Evolutionary conservation across 2,113 vertebrate genomes (phyloP).

Genomic region (Vanacampus margaritifer): DNA sequence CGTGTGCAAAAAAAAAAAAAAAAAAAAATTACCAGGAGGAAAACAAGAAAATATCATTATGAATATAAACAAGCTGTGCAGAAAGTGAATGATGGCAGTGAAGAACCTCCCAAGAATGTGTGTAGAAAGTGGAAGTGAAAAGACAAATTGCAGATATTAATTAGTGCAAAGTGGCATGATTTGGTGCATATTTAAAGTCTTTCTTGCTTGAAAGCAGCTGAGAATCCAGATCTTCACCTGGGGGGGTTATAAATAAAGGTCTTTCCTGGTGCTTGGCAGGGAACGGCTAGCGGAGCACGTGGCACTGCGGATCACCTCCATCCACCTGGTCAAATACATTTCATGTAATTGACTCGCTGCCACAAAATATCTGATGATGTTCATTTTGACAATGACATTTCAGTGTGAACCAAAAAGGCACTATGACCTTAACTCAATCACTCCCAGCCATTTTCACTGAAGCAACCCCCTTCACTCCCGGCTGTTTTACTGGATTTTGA

Average conservation of each 20-base stretch:
- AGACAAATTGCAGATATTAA: slow-evolving; percentile 7
- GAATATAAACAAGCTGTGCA: background rate
- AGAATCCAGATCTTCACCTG: slow-evolving; percentile 6
- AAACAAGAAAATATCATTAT: background rate
- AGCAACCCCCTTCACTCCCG: too few relatives aligned
- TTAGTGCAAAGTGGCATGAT: slow-evolving; percentile 1
- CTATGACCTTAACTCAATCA: too few relatives aligned
- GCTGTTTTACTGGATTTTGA: too few relatives aligned
- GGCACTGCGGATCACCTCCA: slow-evolving; percentile 97
- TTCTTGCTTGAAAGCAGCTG: slow-evolving; percentile 10
- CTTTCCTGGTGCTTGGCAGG: slow-evolving; percentile 70
- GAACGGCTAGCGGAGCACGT: slow-evolving; percentile 85
- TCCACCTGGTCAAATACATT: slow-evolving; percentile 80
- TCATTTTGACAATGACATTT: too few relatives aligned
- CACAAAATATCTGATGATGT: background rate
- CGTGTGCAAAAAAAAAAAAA: too few relatives aligned
- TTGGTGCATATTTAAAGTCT: slow-evolving; percentile 3
- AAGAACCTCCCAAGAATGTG: slow-evolving; percentile 7
- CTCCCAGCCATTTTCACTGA: too few relatives aligned
- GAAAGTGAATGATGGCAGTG: background rate
- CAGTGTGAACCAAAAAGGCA: too few relatives aligned
- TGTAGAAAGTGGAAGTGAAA: background rate
- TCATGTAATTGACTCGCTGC: background rate
- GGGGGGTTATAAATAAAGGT: slow-evolving; percentile 75
- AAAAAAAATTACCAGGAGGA: background rate